Conservation (phyloP, 2,797 vertebrate genomes). For the Mastacembelus armatus region DNA sequence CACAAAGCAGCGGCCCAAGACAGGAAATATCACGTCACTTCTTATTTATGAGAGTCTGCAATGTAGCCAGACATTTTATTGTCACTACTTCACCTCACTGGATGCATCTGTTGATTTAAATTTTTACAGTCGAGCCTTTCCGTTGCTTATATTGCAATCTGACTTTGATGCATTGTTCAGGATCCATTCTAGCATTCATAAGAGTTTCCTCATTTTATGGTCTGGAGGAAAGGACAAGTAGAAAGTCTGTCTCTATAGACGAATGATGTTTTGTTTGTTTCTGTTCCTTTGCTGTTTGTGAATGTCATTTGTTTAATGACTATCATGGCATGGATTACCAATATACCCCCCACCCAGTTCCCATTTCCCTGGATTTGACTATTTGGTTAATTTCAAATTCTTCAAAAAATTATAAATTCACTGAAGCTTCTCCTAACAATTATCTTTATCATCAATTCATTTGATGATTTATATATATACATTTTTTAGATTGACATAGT, state of each 20-base stretch:
- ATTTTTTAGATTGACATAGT: too few species aligned
- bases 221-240: not conserved
- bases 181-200: slow-evolving; percentile 2
- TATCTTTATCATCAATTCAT: too few species aligned
- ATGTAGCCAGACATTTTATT: slow-evolving; percentile 50
- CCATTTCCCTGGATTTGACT: too few species aligned
- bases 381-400: too few species aligned
- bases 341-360: too few species aligned
- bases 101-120: slow-evolving; percentile 43
- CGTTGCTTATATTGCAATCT: slow-evolving; percentile 18
- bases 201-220: not conserved
- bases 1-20: slow-evolving; percentile 19
- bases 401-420: too few species aligned
- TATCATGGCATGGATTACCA: too few species aligned
- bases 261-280: not conserved
- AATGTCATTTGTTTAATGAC: not conserved
- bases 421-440: too few species aligned
- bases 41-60: slow-evolving; percentile 51
- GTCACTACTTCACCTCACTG: slow-evolving; percentile 32
- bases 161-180: slow-evolving; percentile 31
- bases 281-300: not conserved
- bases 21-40: slow-evolving; percentile 28
- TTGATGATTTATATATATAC: too few species aligned
- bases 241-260: not conserved
- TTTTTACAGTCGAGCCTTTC: slow-evolving; percentile 30